A percentile compares a stretch with the other conserved stretches of the same genome.
Evolutionary conservation across 2,797 vertebrate genomes (phyloP).

Genomic region (Petrocephalus sullivani): DNA sequence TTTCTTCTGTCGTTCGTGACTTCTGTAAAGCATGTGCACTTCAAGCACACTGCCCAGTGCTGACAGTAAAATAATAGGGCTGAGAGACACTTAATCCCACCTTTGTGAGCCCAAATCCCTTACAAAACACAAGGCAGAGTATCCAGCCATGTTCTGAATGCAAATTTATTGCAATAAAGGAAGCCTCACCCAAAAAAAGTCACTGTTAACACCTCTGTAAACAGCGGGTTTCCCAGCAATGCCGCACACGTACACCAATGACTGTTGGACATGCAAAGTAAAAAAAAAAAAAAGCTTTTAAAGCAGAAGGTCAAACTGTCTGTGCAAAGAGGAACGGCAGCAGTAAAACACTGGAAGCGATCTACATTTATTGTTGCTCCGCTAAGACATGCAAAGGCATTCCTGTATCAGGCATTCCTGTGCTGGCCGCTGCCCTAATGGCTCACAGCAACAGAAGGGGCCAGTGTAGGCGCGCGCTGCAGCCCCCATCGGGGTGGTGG

Average conservation of each 20-base stretch:
- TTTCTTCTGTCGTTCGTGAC: neutral
- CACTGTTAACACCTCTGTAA: neutral
- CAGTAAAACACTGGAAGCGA: constrained; percentile 44
- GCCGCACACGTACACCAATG: neutral
- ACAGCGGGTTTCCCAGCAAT: neutral
- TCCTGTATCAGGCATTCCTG: constrained; percentile 54
- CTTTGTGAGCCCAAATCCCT: neutral
- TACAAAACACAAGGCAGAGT: neutral
- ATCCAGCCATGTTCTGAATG: neutral
- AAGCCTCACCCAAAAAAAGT: neutral
- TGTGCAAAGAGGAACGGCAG: constrained; percentile 34
- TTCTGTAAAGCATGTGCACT: neutral
- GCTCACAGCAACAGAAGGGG: constrained; percentile 50
- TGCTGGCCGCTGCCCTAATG: constrained; percentile 54
- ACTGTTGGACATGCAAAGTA: neutral
- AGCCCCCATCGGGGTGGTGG: neutral
- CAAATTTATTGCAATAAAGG: neutral
- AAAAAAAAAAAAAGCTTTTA: neutral
- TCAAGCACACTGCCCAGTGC: neutral
- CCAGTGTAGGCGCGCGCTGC: neutral
- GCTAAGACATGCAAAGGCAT: constrained; percentile 55
- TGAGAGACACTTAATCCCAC: constrained; percentile 1
- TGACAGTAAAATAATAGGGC: neutral
- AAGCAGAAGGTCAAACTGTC: neutral
- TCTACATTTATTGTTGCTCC: constrained; percentile 56